Base-by-base conservation (phyloP, 92 coral and sea anemone species). In the Paragorgia papillata region DNA sequence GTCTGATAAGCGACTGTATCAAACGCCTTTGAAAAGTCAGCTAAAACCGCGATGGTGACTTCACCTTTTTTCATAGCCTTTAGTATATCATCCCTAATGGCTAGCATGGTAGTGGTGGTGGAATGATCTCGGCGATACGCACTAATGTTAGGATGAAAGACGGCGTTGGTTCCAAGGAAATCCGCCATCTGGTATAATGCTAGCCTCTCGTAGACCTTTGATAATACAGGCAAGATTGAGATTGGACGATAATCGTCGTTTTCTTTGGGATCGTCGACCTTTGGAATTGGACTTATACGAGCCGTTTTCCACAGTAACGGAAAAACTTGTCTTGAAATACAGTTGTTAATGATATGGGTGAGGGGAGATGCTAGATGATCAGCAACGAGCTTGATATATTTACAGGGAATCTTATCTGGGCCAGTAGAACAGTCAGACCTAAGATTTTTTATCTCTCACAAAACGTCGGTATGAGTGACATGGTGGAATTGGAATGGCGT, bases 371-470 rank as follows among this genome's bases (percentile, higher is more conserved):
- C 78, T 7, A 70, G 28, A n/a, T 46, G 63, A 17, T 49, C 63
- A 1, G 78, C 78, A 26, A 70, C 78, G 7, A 26, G 57, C n/a
- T 49, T 70, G 9, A 70, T 25, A 21, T 21, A 49, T 70, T 70
- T 70, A 3, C 22, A 26, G 29, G 63, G 62, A 48, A 50, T 31
- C 15, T 56, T 18, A 51, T 49, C 50, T 28, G 82, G 82, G 12
- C 88, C 91, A 18, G 85, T 65, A 21, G 88, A 79, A 31, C 85
- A 87, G 54, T 83, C 83, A 14, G 79, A 70, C 74, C 83, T 73
- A 62, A 83, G 19, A 50, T 28, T 49, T 44, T 43, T 71, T 17
- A 83, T 54, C 79, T 73, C 51, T 9, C 66, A 49, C 62, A 62
- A 61, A 15, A 82, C 81, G 31, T 74, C 75, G 25, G n/a, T n/a